phyloP scores from a whole-genome alignment of 2,888 invertebrate species.

The Thereva nobilitata region DNA sequence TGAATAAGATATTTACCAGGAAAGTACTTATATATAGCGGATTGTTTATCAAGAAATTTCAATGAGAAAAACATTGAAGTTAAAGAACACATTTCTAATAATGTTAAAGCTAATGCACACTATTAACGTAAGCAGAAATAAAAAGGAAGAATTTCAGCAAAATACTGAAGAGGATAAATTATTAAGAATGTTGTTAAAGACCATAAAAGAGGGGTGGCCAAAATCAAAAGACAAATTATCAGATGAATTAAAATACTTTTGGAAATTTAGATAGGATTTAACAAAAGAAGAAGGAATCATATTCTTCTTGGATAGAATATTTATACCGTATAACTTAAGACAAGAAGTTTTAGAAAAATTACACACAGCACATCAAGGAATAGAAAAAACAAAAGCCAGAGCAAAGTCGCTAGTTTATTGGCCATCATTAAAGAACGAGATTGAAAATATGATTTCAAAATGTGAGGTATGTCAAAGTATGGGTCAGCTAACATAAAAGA shows the following conservation, averaged over 20 bases:
- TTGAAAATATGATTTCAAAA: slow-evolving; percentile 41
- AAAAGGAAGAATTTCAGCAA: slow-evolving; percentile 16
- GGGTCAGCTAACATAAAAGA: slow-evolving; percentile 39
- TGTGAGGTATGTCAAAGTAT: slow-evolving; percentile 40
- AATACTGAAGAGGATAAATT: slow-evolving; percentile 30
- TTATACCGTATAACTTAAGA: slow-evolving; percentile 43
- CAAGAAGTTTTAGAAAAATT: slow-evolving; percentile 43
- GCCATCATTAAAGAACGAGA: slow-evolving; percentile 43
- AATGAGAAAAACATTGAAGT: not conserved
- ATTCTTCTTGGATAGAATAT: slow-evolving; percentile 43
- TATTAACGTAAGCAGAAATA: slow-evolving; percentile 40
- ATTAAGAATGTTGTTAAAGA: slow-evolving; percentile 14
- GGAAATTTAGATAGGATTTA: slow-evolving; percentile 4
- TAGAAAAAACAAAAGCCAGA: slow-evolving; percentile 45
- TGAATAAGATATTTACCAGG: slow-evolving; percentile 42
- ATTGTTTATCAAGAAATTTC: slow-evolving; percentile 31
- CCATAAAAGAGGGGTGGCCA: slow-evolving; percentile 41
- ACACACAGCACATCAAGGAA: slow-evolving; percentile 44
- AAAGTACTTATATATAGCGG: slow-evolving; percentile 36
- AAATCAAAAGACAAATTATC: slow-evolving; percentile 25
- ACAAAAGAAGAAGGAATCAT: slow-evolving; percentile 33
- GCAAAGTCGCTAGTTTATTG: slow-evolving; percentile 45
- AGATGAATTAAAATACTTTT: not conserved
- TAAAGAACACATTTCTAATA: slow-evolving; percentile 34
- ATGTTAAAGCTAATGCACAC: too few species aligned